Evolutionary conservation across 2,797 vertebrate species (phyloP), one percentile per base, ranked within the genome.

Genomic region (Rallus crepitans): DNA sequence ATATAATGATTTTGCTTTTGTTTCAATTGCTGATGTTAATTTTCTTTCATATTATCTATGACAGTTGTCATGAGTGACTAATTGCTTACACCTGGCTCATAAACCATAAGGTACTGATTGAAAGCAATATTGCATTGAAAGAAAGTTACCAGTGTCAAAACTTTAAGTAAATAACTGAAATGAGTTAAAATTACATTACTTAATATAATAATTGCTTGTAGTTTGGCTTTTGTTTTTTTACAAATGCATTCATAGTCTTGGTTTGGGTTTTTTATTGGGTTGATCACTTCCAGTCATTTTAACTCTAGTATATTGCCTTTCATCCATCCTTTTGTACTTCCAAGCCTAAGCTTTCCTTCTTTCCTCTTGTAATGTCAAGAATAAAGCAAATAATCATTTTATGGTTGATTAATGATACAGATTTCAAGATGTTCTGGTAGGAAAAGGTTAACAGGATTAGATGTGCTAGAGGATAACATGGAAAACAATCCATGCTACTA

Each of bases 11-110:
- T 94, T 93, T 95, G 61, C 48, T 72, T 94, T 96, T 96, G 69
- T 96, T 91, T 96, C 60, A 70, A 90, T 78, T 95, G 53, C 84
- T 92, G 70, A 42, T 82, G 42, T 56, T 95, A 93, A 93, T 95
- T 92, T 89, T 75, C 18, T 60, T 92, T 92, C 88, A 63, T 89
- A 82, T 75, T 91, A 93, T 91, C 88, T 94, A 35, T 88, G 30
- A 76, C 69, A 61, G 80, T 79, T 96, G 30, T 63, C 31, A 69
- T 94, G 60, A 95, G 13, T 84, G 63, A 94, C 88, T 96, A 96
- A 87, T 95, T 96, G 47, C 48, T 82, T 88, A 60, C 78, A 90
- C 56, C 81, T 96, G 89, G 50, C 16, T 93, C 27, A 75, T 45
- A 84, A 87, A 56, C 55, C 31, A 33, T 52, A 70, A 75, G 47